Evolutionary conservation across 2,888 invertebrate genomes (phyloP), one percentile per base, ranked within the genome.

Genomic region (Autographa gamma): DNA sequence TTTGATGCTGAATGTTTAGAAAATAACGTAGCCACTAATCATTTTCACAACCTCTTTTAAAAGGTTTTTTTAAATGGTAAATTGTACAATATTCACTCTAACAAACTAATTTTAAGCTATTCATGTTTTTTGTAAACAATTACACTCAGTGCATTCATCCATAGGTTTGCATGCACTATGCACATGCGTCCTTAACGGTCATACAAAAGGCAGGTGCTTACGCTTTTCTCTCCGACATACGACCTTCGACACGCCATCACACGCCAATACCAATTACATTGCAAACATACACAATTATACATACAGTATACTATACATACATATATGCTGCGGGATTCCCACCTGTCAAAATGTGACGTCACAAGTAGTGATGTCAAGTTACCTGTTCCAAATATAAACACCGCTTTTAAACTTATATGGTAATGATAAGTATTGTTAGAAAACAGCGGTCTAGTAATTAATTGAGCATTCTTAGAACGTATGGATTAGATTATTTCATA

Each of bases 181-280:
- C 81, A 72, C 79, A 73, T 56, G 76, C 84, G 74, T 89, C 88
- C 87, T 88, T 86, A 85, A 74, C 88, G 86, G 89, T 87, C 88
- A 89, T 79, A 72, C 83, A 81, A 86, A 88, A 74, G 80, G 79
- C 79, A 77, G 74, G 68, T 78, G 73, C 60, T 69, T 67, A 18
- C 32, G 61, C 63, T 61, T 62, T 38, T 56, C 38, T 31, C 41
- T n/a, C 73, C 63, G 72, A 73, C 58, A 64, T 41, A 18, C 32
- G 66, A 66, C 73, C 73, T 77, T 71, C 71, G 9, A 13, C 14
- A 25, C 31, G 1, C 41, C 61, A 64, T 14, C 38, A 25, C 14
- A 32, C 38, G 48, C 59, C 54, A 66, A 76, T 48, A 52, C 19
- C 3, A 3, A 16, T 41, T 64, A 77, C 77, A 79, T 75, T 75